Percentiles rank a stretch among this genome's conserved stretches.
phyloP scores from a whole-genome alignment of 2,888 invertebrate genomes.

The Cheilosia scutellata region DNA sequence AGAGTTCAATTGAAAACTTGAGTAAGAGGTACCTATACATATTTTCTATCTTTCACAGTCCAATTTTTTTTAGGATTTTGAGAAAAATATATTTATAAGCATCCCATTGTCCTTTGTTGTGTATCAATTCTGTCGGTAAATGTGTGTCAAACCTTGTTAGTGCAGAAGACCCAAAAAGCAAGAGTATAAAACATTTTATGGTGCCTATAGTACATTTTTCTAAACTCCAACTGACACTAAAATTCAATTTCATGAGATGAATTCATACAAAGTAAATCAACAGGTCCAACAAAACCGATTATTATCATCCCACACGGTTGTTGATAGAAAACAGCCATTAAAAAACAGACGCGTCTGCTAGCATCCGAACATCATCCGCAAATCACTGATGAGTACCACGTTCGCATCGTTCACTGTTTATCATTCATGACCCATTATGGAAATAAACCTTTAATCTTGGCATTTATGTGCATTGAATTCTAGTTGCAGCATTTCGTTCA shows the following conservation, averaged over 20 bases:
- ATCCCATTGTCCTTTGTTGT: too few species aligned
- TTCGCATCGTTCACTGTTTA: slow-evolving; percentile 66
- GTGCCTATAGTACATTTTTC: too few species aligned
- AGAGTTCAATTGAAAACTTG: too few species aligned
- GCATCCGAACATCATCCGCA: slow-evolving; percentile 71
- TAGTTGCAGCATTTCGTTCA: slow-evolving; percentile 71
- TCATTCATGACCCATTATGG: slow-evolving; percentile 73
- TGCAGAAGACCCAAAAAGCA: too few species aligned
- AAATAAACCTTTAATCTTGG: slow-evolving; percentile 68
- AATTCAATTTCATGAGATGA: slow-evolving; percentile 29
- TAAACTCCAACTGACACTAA: neutral
- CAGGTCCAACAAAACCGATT: slow-evolving; percentile 25
- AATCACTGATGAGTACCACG: slow-evolving; percentile 74
- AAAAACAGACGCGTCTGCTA: slow-evolving; percentile 33
- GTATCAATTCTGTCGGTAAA: too few species aligned
- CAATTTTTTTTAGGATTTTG: too few species aligned
- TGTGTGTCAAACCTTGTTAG: too few species aligned
- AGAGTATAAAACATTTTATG: too few species aligned
- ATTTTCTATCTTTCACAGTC: too few species aligned
- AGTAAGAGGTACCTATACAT: too few species aligned
- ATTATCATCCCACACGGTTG: slow-evolving; percentile 40
- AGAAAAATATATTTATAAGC: too few species aligned
- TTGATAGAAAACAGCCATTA: slow-evolving; percentile 38
- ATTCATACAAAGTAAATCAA: slow-evolving; percentile 20
- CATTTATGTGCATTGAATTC: slow-evolving; percentile 75